phyloP scores from a whole-genome alignment of 30 jellyfish, hydroid and myxozoan species.

The Sanderia malayensis region DNA sequence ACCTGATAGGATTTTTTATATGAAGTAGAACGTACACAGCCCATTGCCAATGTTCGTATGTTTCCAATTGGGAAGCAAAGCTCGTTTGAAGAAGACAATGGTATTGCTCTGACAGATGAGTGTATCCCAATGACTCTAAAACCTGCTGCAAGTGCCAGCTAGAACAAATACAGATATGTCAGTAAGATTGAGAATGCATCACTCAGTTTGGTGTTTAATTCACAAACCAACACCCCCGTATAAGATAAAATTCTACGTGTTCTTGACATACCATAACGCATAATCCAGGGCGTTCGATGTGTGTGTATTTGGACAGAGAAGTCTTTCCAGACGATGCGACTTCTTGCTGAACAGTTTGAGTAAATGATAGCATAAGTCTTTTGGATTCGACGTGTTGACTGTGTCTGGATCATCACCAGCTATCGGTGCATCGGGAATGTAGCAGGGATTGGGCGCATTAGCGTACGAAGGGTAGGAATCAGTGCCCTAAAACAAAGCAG shows the following conservation, averaged over 20 bases:
- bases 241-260: too few relatives aligned
- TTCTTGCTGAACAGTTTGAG: conserved; percentile 73
- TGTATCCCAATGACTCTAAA: conserved; percentile 76
- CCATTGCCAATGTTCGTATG: conserved; percentile 87
- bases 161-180: too few relatives aligned
- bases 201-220: too few relatives aligned
- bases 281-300: conserved; percentile 73
- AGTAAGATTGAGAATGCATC: too few relatives aligned
- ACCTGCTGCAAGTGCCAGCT: conserved; percentile 93
- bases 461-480: conserved; percentile 70
- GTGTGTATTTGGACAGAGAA: conserved; percentile 71
- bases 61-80: conserved; percentile 87
- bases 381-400: conserved; percentile 9
- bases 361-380: conserved; percentile 76
- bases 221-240: too few relatives aligned
- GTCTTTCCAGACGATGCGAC: conserved; percentile 69
- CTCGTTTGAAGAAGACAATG: conserved; percentile 70
- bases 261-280: conserved; percentile 73
- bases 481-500: conserved; percentile 73
- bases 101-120: conserved; percentile 60
- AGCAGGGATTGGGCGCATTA: conserved; percentile 69
- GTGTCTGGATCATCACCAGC: conserved; percentile 8
- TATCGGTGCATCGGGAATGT: conserved; percentile 14
- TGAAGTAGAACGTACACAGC: conserved; percentile 76
- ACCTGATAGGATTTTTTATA: conserved; percentile 66